Evolutionary conservation across 2,797 vertebrate genomes (phyloP), one percentile per base, ranked within the genome.

Genomic region (Vipera latastei): DNA sequence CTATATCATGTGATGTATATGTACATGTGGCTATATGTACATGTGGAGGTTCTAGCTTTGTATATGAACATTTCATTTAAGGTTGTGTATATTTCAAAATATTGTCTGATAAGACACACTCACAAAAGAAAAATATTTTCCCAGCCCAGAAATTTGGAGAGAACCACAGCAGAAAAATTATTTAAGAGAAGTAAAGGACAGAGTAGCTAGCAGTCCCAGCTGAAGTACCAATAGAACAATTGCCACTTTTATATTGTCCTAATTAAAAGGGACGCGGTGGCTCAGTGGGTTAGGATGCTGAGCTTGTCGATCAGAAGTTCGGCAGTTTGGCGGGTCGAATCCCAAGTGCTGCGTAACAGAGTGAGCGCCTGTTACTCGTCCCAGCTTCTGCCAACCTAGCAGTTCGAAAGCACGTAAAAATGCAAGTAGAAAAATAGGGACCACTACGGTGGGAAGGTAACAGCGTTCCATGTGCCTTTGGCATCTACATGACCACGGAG

Each of bases 171-270:
- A 69, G n/a, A 32, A 14, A 32, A 69, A 32, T 69, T 69, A 14
- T 32, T 6, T 13, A 69, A 69, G 65, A 16, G n/a, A 32, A 32
- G 0, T 32, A 32, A 6, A 32, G 65, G n/a, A 69, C 65, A 69
- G 14, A 7, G 5, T 69, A 32, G 14, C 14, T 69, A n/a, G 14
- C 65, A 69, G 5, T n/a, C n/a, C 13, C 63, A 69, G 32, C 63
- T 69, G 28, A 32, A 69, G 4, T 69, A 78, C 63, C 92, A 83
- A 6, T 63, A 89, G 88, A 86, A 44, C 57, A 11, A 56, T 93
- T 91, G 89, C 61, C 73, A 51, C 60, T 91, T 93, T 94, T 32
- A 85, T 91, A 87, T 12, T 89, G 32, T 91, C 20, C 28, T 25
- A 20, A 93, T 86, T 56, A 38, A 18, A 12, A 93, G 57, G 38